Evolutionary conservation across 2,113 vertebrate species (phyloP), one percentile per base, ranked within the genome.

Genomic region (Xyrauchen texanus): DNA sequence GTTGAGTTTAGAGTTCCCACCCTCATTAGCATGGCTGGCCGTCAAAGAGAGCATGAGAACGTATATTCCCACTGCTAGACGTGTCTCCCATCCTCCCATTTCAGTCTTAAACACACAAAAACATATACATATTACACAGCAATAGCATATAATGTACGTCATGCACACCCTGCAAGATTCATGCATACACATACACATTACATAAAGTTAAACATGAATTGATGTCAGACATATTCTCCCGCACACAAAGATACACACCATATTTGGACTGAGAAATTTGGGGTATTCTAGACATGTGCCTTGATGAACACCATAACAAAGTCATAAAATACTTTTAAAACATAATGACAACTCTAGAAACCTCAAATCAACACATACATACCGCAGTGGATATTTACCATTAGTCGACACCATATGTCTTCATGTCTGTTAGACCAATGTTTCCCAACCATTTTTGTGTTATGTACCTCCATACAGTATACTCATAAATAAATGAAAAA

Each of bases 1-100:
- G 3, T 34, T 34, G 21, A 34, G 21, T 34, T 34, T 34, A 34
- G 21, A 34, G 21, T 34, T 34, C 21, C 85, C 84, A 94, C 93
- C 91, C 71, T 44, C 67, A 45, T 90, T 72, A 78, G 88, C 88
- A 13, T 51, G 81, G 85, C 86, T 84, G 7, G 69, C 84, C 85
- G 10, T 84, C 71, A 87, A 63, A 76, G 90, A 80, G 62, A 89
- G 44, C 44, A 81, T 76, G 0, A 91, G 61, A 63, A 92, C 46
- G 53, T 86, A 80, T 52, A 82, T 13, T 7, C 84, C 86, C 79
- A 80, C 75, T 0, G 73, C 42, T 68, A 91, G 85, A 87, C 21
- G 78, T 6, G 49, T 10, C 9, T 21, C 76, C 88, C 90, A 88
- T 88, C 90, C 83, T 81, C 85, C 90, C 90, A 88, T 91, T 82